phyloP scores from a whole-genome alignment of 1,140 invertebrate genomes.

The Tribolium madens region DNA sequence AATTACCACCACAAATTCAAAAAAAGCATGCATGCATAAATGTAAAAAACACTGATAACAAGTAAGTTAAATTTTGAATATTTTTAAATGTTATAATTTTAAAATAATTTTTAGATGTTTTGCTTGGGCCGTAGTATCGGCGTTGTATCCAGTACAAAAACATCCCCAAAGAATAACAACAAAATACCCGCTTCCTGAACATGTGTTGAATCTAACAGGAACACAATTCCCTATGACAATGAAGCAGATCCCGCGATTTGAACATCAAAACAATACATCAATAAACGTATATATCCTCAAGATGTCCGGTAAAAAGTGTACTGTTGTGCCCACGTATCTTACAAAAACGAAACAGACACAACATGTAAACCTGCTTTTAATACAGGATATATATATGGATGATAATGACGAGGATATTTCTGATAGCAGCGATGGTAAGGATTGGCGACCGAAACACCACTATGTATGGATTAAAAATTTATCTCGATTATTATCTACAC shows the following conservation, averaged over 20 bases:
- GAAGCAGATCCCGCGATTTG: slow-evolving; percentile 55
- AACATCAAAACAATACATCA: slow-evolving; percentile 50
- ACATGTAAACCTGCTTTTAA: slow-evolving; percentile 57
- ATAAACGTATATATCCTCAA: slow-evolving; percentile 54
- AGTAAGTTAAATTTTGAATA: no score
- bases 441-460: slow-evolving; percentile 51
- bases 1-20: no score
- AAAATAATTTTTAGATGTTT: no score
- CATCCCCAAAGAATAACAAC: slow-evolving; percentile 43
- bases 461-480: slow-evolving; percentile 61
- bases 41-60: slow-evolving; percentile 64
- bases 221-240: slow-evolving; percentile 55
- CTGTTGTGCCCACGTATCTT: slow-evolving; percentile 44
- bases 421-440: not conserved
- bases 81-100: no score
- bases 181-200: slow-evolving; percentile 46
- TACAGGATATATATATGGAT: slow-evolving; percentile 55
- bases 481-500: slow-evolving; percentile 53
- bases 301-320: slow-evolving; percentile 39
- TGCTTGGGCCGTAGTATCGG: slow-evolving; percentile 60
- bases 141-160: slow-evolving; percentile 51
- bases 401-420: slow-evolving; percentile 15
- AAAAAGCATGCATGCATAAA: slow-evolving; percentile 54
- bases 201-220: slow-evolving; percentile 55
- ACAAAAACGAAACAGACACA: slow-evolving; percentile 49